Percentiles rank a stretch among this genome's conserved stretches.
These are phyloP conservation scores for Etheostoma spectabile DNA, from an alignment of 2,113 vertebrate species.

Conservation along the genomic window DNA sequence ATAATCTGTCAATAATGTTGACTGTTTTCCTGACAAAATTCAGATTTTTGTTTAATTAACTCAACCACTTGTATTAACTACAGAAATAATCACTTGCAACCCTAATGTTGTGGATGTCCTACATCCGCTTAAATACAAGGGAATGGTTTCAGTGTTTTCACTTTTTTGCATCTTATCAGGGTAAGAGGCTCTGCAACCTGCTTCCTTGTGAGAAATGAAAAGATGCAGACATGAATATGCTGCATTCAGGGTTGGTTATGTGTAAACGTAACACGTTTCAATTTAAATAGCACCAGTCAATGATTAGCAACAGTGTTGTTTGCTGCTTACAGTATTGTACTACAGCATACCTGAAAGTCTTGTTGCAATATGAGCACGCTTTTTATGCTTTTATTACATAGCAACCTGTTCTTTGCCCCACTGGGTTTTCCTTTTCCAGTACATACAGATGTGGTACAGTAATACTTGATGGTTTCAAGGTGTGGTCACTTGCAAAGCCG, in stretches of 20 bases:
- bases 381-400: constrained; percentile 58
- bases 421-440: neutral
- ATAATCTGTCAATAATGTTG: neutral
- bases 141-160: constrained; percentile 3
- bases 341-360: constrained; percentile 20
- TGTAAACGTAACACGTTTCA: constrained; percentile 68
- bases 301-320: constrained; percentile 69
- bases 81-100: neutral
- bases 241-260: constrained; percentile 36
- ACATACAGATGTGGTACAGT: neutral
- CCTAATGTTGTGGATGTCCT: neutral
- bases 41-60: neutral
- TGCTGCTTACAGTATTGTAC: constrained; percentile 40
- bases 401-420: constrained; percentile 34
- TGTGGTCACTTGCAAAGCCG: neutral
- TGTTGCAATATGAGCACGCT: constrained; percentile 10
- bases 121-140: neutral
- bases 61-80: neutral
- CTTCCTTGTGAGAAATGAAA: neutral
- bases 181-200: neutral
- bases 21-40: neutral
- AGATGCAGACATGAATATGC: neutral
- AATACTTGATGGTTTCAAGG: neutral
- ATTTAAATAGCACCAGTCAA: constrained; percentile 78
- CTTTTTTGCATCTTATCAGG: neutral